A percentile compares a stretch with the other conserved stretches of the same genome.
Conservation (phyloP, 2,797 vertebrate species). For the Centropyge bicolor region DNA sequence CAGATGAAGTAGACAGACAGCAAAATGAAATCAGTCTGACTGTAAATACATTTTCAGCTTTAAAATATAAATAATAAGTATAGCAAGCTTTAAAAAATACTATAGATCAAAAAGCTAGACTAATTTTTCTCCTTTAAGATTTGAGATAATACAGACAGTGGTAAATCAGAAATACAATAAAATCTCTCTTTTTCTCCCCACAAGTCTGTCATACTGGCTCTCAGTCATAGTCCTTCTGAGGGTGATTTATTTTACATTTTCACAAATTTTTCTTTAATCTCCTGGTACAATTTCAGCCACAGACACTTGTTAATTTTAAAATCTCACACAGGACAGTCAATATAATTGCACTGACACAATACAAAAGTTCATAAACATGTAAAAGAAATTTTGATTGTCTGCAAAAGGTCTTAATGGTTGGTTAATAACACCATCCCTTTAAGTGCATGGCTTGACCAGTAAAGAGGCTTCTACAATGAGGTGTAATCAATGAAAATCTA, state of each 20-base stretch:
- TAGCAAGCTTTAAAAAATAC: background rate
- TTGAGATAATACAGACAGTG: background rate
- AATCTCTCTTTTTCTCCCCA: background rate
- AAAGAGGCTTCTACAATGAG: conserved; percentile 1
- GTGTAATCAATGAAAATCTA: background rate
- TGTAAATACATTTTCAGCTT: background rate
- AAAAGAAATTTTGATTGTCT: background rate
- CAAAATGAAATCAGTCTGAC: conserved; percentile 14
- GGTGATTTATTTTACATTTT: background rate
- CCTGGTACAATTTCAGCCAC: background rate
- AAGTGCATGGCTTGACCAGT: background rate
- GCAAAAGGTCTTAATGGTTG: background rate
- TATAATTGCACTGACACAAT: background rate
- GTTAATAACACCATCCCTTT: background rate
- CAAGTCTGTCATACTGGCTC: background rate
- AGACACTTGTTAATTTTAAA: too few species aligned
- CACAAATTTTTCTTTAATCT: background rate
- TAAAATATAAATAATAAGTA: background rate
- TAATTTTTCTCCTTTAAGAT: background rate
- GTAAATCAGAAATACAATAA: background rate
- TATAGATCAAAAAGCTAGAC: background rate
- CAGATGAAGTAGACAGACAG: conserved; percentile 17
- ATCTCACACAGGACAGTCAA: background rate
- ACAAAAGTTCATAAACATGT: background rate
- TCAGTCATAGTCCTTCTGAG: background rate